Conservation (phyloP, 1,140 invertebrate species). For the Drosophila gunungcola region DNA sequence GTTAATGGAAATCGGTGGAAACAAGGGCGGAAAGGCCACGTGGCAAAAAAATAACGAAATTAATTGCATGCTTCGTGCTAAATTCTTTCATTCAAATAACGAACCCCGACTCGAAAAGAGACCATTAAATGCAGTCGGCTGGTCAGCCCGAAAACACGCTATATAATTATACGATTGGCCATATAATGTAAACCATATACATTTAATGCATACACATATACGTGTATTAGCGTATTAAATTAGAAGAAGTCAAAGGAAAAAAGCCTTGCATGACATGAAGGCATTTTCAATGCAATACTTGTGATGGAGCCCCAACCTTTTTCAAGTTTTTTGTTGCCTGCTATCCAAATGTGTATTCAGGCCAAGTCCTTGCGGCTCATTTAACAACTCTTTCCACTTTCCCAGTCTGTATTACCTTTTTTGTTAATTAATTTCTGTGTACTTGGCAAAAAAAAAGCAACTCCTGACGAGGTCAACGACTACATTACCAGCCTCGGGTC, state of each 20-base stretch:
- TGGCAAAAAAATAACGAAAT: constrained; percentile 29
- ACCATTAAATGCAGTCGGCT: constrained; percentile 46
- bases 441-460: constrained; percentile 13
- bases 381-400: constrained; percentile 70
- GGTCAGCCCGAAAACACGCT: constrained; percentile 52
- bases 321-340: neutral
- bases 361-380: constrained; percentile 59
- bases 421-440: constrained; percentile 45
- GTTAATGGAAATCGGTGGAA: constrained; percentile 11
- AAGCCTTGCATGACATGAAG: constrained; percentile 67
- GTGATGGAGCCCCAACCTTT: constrained; percentile 23
- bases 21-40: constrained; percentile 24
- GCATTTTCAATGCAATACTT: constrained; percentile 60
- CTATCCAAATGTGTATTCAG: constrained; percentile 56
- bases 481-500: constrained; percentile 45
- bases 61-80: constrained; percentile 73
- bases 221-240: constrained; percentile 41
- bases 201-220: constrained; percentile 22
- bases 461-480: constrained; percentile 64
- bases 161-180: constrained; percentile 69
- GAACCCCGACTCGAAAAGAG: constrained; percentile 17
- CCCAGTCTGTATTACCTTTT: constrained; percentile 20
- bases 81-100: constrained; percentile 56
- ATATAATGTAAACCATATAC: constrained; percentile 51
- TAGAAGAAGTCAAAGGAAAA: constrained; percentile 37